These are phyloP conservation scores for Pandemis cinnamomeana DNA, from an alignment of 2,888 invertebrate genomes.

Conservation along the genomic window DNA sequence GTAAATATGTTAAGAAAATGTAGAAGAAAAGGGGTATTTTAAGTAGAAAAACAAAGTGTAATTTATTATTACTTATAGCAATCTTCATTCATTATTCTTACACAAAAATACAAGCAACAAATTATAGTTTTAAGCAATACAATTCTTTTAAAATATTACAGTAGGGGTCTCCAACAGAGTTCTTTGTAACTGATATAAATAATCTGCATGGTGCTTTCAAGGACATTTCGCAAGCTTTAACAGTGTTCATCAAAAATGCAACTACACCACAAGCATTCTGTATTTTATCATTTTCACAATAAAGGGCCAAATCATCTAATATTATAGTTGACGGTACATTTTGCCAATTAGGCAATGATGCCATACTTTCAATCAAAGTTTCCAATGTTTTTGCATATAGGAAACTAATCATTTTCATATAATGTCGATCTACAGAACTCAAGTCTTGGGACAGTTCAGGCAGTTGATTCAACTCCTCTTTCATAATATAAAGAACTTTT, in stretches of 20 bases:
- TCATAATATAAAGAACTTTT: slow-evolving; percentile 72
- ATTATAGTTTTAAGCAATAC: slow-evolving; percentile 49
- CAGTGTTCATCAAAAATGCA: slow-evolving; percentile 66
- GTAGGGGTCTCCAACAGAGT: slow-evolving; percentile 60
- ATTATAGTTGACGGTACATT: slow-evolving; percentile 71
- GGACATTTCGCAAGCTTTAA: slow-evolving; percentile 58
- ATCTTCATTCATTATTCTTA: background rate
- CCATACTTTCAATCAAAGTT: slow-evolving; percentile 67
- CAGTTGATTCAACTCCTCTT: slow-evolving; percentile 70
- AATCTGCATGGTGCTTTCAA: slow-evolving; percentile 57
- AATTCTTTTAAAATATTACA: slow-evolving; percentile 62
- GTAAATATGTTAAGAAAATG: no score
- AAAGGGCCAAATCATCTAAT: slow-evolving; percentile 69
- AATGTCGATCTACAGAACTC: slow-evolving; percentile 63
- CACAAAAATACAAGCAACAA: slow-evolving; percentile 5
- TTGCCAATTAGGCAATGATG: slow-evolving; percentile 70
- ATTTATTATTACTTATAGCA: no score
- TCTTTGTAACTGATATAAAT: slow-evolving; percentile 60
- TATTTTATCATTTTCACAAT: slow-evolving; percentile 58
- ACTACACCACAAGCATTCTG: slow-evolving; percentile 71
- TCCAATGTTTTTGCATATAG: slow-evolving; percentile 67
- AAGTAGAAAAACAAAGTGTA: no score
- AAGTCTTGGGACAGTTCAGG: slow-evolving; percentile 74
- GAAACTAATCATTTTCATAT: slow-evolving; percentile 78
- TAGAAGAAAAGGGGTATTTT: no score